Evolutionary conservation across 2,888 invertebrate genomes (phyloP).

Genomic region (Zygothrica quintamaculata): DNA sequence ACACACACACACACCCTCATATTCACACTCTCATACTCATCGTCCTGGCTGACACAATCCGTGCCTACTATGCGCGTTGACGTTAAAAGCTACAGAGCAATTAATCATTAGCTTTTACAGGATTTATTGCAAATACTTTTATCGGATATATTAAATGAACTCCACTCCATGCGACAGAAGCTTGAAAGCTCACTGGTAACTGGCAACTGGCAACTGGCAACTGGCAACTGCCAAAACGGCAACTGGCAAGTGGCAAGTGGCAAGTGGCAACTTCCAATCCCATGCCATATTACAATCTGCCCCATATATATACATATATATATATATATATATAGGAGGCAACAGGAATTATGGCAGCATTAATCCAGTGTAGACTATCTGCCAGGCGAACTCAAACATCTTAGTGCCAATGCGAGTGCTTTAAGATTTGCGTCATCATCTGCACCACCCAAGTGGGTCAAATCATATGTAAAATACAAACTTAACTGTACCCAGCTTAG

Average conservation of each 20-base stretch:
- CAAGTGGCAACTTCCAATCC: background rate
- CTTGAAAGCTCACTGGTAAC: constrained; percentile 1
- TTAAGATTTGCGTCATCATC: constrained; percentile 76
- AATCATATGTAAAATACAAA: constrained; percentile 34
- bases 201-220: constrained; percentile 18
- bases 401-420: constrained; percentile 50
- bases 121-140: constrained; percentile 83
- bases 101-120: constrained; percentile 83
- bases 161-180: constrained; percentile 56
- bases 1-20: no score
- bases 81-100: constrained; percentile 78
- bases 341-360: constrained; percentile 76
- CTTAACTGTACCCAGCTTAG: constrained; percentile 38
- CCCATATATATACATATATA: no score
- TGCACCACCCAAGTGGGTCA: constrained; percentile 59
- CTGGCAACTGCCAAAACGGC: constrained; percentile 21
- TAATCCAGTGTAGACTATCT: constrained; percentile 74
- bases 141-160: constrained; percentile 80
- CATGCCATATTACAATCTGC: background rate
- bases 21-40: no score
- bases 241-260: constrained; percentile 1
- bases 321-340: no score
- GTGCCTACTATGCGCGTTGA: constrained; percentile 76
- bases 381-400: constrained; percentile 60
- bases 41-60: constrained; percentile 68